Percentiles rank a stretch among this genome's conserved stretches.
Evolutionary conservation across 1,140 invertebrate species (phyloP).

Genomic region (Hesperophylax magnus): DNA sequence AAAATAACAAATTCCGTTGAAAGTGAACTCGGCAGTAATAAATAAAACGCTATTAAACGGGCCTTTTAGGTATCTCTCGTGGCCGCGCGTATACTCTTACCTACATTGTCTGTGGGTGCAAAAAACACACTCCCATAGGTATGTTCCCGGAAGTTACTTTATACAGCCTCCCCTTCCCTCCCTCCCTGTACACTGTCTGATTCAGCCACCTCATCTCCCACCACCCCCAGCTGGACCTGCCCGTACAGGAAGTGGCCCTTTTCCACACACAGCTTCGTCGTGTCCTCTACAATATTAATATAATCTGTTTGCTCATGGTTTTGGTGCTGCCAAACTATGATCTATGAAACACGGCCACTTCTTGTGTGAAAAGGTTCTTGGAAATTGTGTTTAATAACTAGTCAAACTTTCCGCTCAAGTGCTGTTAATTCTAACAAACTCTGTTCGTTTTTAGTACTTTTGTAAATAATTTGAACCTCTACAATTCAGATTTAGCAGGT

Average conservation of each 20-base stretch:
- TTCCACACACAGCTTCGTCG: constrained; percentile 9
- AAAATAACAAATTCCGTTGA: constrained; percentile 5
- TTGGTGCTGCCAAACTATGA: not conserved
- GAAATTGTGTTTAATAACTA: not conserved
- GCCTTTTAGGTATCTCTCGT: constrained; percentile 9
- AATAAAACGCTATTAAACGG: constrained; percentile 17
- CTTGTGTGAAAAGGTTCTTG: no score
- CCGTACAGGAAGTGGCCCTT: constrained; percentile 21
- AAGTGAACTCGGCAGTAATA: constrained; percentile 11
- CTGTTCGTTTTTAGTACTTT: no score
- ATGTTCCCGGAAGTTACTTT: constrained; percentile 14
- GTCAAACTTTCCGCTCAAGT: no score
- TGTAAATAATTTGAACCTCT: no score
- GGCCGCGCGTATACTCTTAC: not conserved
- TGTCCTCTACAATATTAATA: constrained; percentile 19
- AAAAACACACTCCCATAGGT: constrained; percentile 21
- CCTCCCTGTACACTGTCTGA: not conserved
- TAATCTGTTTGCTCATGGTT: constrained; percentile 26
- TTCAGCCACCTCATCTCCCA: not conserved
- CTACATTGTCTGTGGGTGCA: not conserved
- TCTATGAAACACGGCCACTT: no score
- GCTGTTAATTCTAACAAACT: no score
- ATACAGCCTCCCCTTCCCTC: not conserved
- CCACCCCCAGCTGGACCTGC: not conserved
- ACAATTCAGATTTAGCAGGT: no score